Evolutionary conservation across 2,113 vertebrate genomes (phyloP).

Genomic region (Hystrix brachyura): DNA sequence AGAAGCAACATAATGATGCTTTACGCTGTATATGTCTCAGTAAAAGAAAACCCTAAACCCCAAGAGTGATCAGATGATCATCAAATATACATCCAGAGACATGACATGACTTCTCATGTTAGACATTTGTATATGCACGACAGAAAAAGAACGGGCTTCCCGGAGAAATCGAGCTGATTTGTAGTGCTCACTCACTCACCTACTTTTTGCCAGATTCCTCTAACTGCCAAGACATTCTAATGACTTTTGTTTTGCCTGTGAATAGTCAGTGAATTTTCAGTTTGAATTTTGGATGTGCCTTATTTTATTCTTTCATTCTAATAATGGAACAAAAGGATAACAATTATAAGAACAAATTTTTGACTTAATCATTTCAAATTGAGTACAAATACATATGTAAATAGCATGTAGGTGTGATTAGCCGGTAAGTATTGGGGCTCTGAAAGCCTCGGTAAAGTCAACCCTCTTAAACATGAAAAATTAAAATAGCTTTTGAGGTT

Average conservation of each 20-base stretch:
- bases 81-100: background rate
- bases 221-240: background rate
- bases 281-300: background rate
- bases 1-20: background rate
- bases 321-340: background rate
- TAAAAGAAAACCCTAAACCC: background rate
- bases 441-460: background rate
- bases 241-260: background rate
- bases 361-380: background rate
- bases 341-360: background rate
- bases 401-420: background rate
- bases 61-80: background rate
- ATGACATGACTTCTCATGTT: background rate
- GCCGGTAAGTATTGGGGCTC: background rate
- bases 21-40: background rate
- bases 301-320: background rate
- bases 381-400: background rate
- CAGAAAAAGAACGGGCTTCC: background rate
- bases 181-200: background rate
- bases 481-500: background rate
- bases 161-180: background rate
- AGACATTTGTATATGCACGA: background rate
- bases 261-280: background rate
- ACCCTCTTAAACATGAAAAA: background rate
- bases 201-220: background rate